phyloP scores from a whole-genome alignment of 2,797 vertebrate species.

The Tauraco hartlaubi region DNA sequence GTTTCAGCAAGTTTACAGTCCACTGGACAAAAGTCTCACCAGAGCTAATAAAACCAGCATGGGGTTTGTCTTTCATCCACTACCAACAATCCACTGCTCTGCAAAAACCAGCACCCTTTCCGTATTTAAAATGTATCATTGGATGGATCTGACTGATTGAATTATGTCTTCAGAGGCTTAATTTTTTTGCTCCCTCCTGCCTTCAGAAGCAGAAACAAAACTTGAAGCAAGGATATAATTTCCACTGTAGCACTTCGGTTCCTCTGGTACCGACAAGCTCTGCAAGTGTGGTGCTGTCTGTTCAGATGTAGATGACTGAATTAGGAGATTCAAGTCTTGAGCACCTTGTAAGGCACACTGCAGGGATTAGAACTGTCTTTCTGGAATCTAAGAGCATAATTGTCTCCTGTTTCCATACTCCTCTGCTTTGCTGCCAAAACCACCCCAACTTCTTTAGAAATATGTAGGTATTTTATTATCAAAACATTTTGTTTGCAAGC shows the following conservation, averaged over 20 bases:
- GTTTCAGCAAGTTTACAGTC: neutral
- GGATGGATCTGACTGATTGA: neutral
- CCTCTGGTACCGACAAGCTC: neutral
- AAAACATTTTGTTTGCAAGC: neutral
- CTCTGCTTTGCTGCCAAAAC: neutral
- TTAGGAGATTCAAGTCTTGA: neutral
- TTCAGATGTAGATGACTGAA: accelerated
- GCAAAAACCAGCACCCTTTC: neutral
- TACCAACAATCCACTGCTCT: neutral
- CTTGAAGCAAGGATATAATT: neutral
- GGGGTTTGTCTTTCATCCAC: neutral
- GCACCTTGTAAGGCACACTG: neutral
- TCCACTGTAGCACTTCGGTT: neutral
- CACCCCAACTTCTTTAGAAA: neutral
- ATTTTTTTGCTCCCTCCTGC: neutral
- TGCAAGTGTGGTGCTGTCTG: accelerated
- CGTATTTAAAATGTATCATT: neutral
- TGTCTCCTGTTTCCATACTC: neutral
- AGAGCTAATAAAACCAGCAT: neutral
- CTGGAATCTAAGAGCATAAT: neutral
- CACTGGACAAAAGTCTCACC: neutral
- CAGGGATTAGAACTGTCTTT: neutral
- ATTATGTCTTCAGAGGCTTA: neutral
- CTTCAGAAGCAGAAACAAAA: neutral
- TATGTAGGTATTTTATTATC: neutral